These are phyloP conservation scores for Cerastis leucographa DNA, from an alignment of 2,888 invertebrate genomes.

Conservation along the genomic window DNA sequence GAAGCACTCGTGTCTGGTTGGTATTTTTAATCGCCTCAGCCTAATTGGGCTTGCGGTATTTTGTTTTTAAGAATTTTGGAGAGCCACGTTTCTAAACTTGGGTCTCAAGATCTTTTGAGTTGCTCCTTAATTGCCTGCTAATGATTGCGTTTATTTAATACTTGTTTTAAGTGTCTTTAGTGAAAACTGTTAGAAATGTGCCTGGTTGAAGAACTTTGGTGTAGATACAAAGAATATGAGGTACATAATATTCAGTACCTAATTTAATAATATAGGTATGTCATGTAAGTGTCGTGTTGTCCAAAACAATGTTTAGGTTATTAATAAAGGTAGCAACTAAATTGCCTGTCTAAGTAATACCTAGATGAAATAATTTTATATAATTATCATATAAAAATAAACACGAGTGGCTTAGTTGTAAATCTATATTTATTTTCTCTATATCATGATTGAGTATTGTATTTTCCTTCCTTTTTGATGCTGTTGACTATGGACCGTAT, in stretches of 20 bases:
- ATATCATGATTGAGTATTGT: not conserved
- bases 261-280: not conserved
- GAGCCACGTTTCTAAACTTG: constrained; percentile 33
- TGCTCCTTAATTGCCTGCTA: constrained; percentile 32
- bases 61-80: constrained; percentile 35
- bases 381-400: constrained; percentile 13
- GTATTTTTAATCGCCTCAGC: constrained; percentile 36
- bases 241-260: not conserved
- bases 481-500: not conserved
- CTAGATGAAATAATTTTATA: constrained; percentile 7
- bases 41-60: constrained; percentile 54
- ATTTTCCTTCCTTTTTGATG: constrained; percentile 44
- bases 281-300: not conserved
- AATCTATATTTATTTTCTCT: constrained; percentile 21
- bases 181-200: not conserved
- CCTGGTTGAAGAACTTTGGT: not conserved
- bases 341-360: not conserved
- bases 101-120: constrained; percentile 17
- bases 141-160: constrained; percentile 20
- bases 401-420: constrained; percentile 3
- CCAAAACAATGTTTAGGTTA: not conserved
- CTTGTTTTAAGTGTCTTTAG: constrained; percentile 17
- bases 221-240: not conserved
- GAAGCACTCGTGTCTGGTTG: constrained; percentile 48
- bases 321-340: not conserved